A percentile compares a stretch with the other conserved stretches of the same genome.
phyloP scores from a whole-genome alignment of 1,140 invertebrate species.

The Diabrotica undecimpunctata region DNA sequence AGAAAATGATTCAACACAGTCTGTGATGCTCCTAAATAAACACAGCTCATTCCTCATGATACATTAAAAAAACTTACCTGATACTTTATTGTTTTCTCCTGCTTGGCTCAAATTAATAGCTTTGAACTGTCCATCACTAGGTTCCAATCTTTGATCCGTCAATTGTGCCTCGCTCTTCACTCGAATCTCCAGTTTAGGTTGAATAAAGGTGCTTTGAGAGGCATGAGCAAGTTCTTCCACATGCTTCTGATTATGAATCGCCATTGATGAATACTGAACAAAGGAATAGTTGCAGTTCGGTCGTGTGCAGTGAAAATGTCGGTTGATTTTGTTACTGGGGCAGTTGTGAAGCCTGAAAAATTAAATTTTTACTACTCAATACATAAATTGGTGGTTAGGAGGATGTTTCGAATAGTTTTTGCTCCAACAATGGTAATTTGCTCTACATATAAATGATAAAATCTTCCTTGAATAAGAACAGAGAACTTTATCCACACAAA shows the following conservation, averaged over 20 bases:
- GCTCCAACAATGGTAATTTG: too few relatives aligned
- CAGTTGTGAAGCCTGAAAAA: slow-evolving; percentile 47
- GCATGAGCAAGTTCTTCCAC: slow-evolving; percentile 26
- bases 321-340: slow-evolving; percentile 59
- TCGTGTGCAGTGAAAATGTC: slow-evolving; percentile 75
- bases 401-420: too few relatives aligned
- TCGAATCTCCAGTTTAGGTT: slow-evolving; percentile 16
- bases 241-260: slow-evolving; percentile 66
- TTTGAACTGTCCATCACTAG: slow-evolving; percentile 26
- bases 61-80: slow-evolving; percentile 34
- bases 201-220: slow-evolving; percentile 14
- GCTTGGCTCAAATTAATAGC: slow-evolving; percentile 40
- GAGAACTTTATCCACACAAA: too few relatives aligned
- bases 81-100: slow-evolving; percentile 41
- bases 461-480: too few relatives aligned
- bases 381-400: too few relatives aligned
- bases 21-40: too few relatives aligned
- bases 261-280: slow-evolving; percentile 70
- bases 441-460: too few relatives aligned
- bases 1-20: too few relatives aligned
- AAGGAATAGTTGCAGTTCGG: slow-evolving; percentile 73
- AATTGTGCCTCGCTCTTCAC: slow-evolving; percentile 33
- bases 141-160: slow-evolving; percentile 21
- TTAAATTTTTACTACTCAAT: too few relatives aligned
- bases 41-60: too few relatives aligned